These are phyloP conservation scores for fruit fly (Drosophila melanogaster) DNA, from an alignment of 1,140 invertebrate genomes.

Conservation along the genomic window Release_6_plus_ISO1_MT NT_037436.4:18939001-18939500, in stretches of 20 bases:
- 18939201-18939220: constrained; percentile 53
- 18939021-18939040: background rate
- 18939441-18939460: constrained; percentile 5
- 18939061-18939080: background rate
- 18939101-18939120: too few relatives aligned
- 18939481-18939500: constrained; percentile 31
- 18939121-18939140: too few relatives aligned
- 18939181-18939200: background rate
- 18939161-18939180: constrained; percentile 14
- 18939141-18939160: too few relatives aligned
- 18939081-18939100: background rate
- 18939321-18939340: constrained; percentile 36
- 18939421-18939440: constrained; percentile 57
- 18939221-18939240: constrained; percentile 63
- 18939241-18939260: constrained; percentile 3
- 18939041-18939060: background rate
- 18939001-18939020: background rate
- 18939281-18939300: constrained; percentile 76
- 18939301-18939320: constrained; percentile 71
- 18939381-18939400: constrained; percentile 65
- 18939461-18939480: constrained; percentile 13
- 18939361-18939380: constrained; percentile 72
- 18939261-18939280: constrained; percentile 65
- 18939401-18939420: constrained; percentile 80
- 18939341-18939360: constrained; percentile 70